Evolutionary conservation across 1,140 invertebrate species (phyloP).

Genomic region (Ruditapes philippinarum): DNA sequence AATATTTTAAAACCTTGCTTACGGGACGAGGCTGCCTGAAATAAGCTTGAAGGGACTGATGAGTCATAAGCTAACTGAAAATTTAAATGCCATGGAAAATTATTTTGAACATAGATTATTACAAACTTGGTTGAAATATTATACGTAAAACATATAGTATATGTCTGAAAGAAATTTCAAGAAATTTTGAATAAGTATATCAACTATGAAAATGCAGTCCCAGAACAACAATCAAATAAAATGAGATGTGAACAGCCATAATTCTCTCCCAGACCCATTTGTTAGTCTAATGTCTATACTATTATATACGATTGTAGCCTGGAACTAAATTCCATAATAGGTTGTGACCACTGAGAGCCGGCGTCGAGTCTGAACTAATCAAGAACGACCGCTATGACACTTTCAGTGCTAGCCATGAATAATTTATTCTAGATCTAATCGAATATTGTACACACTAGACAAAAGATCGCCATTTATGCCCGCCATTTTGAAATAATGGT

Average conservation of each 20-base stretch:
- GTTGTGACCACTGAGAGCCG: conserved; percentile 30
- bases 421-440: conserved; percentile 43
- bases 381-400: conserved; percentile 43
- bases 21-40: no score
- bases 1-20: no score
- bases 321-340: conserved; percentile 32
- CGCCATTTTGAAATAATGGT: conserved; percentile 44
- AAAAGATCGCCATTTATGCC: conserved; percentile 30
- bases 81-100: no score
- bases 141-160: no score
- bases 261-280: background rate
- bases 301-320: conserved; percentile 27
- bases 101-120: no score
- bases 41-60: no score
- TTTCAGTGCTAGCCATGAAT: conserved; percentile 36
- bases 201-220: no score
- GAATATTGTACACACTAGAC: conserved; percentile 37
- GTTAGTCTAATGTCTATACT: background rate
- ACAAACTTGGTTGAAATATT: no score
- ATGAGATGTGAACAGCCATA: background rate
- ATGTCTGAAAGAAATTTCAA: no score
- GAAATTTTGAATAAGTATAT: no score
- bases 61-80: no score
- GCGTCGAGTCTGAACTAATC: conserved; percentile 29
- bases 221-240: no score